phyloP scores from a whole-genome alignment of 2,797 vertebrate species.

The Malurus splendens region DNA sequence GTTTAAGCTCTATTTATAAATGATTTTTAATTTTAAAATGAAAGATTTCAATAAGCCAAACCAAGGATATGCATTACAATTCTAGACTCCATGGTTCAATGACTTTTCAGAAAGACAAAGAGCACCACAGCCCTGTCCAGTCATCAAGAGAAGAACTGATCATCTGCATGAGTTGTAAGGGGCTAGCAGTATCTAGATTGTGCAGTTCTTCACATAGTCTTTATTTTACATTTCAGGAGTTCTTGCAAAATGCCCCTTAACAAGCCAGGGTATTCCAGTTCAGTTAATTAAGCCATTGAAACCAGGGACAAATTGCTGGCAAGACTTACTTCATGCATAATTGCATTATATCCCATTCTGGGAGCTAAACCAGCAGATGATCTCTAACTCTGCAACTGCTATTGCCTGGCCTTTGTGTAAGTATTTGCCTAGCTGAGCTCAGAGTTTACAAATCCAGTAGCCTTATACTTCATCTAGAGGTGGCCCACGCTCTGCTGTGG shows the following conservation, averaged over 20 bases:
- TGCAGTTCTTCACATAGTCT: background rate
- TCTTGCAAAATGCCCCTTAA: background rate
- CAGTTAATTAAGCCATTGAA: background rate
- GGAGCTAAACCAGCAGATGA: background rate
- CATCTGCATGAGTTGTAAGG: background rate
- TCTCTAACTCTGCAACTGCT: background rate
- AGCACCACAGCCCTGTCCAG: background rate
- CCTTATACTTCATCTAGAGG: background rate
- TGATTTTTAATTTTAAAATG: background rate
- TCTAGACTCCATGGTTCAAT: background rate
- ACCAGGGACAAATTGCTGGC: background rate
- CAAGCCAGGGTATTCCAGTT: constrained; percentile 5
- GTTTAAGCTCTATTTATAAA: background rate
- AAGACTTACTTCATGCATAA: background rate
- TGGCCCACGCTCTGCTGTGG: background rate
- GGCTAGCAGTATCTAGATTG: background rate
- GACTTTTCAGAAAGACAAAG: constrained; percentile 1
- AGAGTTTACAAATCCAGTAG: background rate
- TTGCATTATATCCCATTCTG: background rate
- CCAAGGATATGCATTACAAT: background rate
- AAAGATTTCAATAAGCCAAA: constrained; percentile 21
- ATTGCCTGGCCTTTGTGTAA: background rate
- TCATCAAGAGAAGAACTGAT: background rate
- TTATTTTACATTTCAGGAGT: background rate
- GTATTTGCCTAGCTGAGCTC: background rate